Conservation (phyloP, 2,113 vertebrate species). For the Apaloderma vittatum region DNA sequence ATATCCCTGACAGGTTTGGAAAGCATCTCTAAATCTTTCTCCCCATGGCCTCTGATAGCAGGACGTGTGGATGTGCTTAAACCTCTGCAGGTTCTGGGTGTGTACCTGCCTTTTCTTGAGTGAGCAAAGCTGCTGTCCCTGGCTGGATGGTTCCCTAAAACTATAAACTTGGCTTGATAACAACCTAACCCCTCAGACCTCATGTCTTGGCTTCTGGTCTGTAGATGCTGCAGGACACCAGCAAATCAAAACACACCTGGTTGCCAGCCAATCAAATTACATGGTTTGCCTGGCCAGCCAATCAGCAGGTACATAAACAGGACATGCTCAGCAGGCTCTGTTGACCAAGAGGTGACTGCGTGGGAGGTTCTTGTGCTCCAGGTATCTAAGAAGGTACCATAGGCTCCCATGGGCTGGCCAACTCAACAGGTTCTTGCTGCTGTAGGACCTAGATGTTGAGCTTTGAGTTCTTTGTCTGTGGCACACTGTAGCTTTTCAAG, state of each 20-base stretch:
- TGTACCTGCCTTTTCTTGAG: neutral
- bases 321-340: rapidly evolving
- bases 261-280: neutral
- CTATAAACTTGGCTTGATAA: neutral
- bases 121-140: neutral
- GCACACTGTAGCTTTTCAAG: neutral
- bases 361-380: neutral
- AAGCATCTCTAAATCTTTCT: neutral
- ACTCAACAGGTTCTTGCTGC: rapidly evolving
- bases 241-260: neutral
- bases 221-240: neutral
- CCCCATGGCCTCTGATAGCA: neutral
- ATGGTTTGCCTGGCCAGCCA: neutral
- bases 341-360: rapidly evolving
- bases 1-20: neutral
- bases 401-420: rapidly evolving
- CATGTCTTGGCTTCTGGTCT: neutral
- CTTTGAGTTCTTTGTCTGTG: neutral
- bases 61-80: neutral
- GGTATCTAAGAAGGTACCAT: neutral
- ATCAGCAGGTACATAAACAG: neutral
- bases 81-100: neutral
- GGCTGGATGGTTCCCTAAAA: neutral
- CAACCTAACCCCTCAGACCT: neutral
- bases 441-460: neutral